Evolutionary conservation across 1,140 invertebrate genomes (phyloP), one percentile per base, ranked within the genome.

Genomic region (Cataglyphis hispanica): DNA sequence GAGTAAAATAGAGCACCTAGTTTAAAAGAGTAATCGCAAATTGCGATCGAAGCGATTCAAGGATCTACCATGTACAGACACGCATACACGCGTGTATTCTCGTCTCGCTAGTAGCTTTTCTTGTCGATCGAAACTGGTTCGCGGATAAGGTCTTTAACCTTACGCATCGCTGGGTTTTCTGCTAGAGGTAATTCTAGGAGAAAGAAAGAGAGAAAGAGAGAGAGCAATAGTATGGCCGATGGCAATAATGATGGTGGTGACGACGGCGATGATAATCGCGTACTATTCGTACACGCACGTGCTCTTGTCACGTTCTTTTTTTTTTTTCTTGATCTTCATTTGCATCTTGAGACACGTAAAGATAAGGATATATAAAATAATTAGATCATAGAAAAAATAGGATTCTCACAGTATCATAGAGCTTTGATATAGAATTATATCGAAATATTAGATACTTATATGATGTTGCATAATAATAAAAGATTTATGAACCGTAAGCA

Each of bases 91-190:
- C 53, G 43, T 37, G 37, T 67, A 53, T 5, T 25, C 56, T 37
- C 78, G 64, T 89, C 84, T 81, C 40, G 63, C 25, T 46, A 22
- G 4, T 37, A 67, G 75, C 81, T 92, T 91, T 91, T 88, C 90
- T 86, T 81, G 46, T 50, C 86, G 87, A 89, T 91, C 89, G 90
- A 87, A 90, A 89, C 89, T 90, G 90, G 91, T 91, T 91, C 90
- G 88, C 86, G 89, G 91, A 88, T 88, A 89, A 89, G 90, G 90
- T 92, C 90, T 91, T 92, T 90, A 91, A 92, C 91, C 91, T 91
- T 89, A 85, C 58, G 40, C 60, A 61, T 69, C 40, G 56, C 61
- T 50, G 25, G 61, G 84, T 60, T 86, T 63, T 72, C 31, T 60
- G 70, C 43, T 66, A 84, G 83, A 66, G 63, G 75, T 77, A 19